phyloP scores from a whole-genome alignment of 2,888 invertebrate genomes.

The Drosophila ustulata region DNA sequence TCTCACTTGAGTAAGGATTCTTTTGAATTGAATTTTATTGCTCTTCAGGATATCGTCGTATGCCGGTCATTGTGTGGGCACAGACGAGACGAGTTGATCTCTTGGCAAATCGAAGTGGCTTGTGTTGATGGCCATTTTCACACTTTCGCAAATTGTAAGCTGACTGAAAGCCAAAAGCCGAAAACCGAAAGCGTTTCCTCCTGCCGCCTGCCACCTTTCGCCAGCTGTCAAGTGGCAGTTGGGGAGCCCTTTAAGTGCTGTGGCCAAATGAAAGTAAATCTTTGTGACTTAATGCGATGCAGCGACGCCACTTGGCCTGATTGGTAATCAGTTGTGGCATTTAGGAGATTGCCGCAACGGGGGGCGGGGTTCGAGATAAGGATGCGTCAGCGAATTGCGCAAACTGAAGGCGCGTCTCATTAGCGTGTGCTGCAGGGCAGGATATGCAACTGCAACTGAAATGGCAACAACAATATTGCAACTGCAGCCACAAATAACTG shows the following conservation, averaged over 20 bases:
- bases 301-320: constrained; percentile 61
- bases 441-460: constrained; percentile 14
- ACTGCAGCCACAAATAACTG: constrained; percentile 16
- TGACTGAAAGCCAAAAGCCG: constrained; percentile 7
- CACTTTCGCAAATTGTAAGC: constrained; percentile 45
- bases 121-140: constrained; percentile 25
- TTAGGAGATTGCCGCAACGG: constrained; percentile 33
- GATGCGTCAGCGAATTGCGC: constrained; percentile 59
- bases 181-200: neutral
- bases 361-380: constrained; percentile 17
- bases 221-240: constrained; percentile 70
- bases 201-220: constrained; percentile 55
- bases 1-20: neutral
- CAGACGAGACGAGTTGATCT: constrained; percentile 17
- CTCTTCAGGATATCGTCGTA: neutral
- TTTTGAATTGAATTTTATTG: constrained; percentile 16
- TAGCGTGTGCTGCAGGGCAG: constrained; percentile 43
- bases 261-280: constrained; percentile 73
- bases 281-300: constrained; percentile 51
- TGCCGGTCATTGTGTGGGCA: neutral
- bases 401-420: constrained; percentile 59
- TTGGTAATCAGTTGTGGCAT: constrained; percentile 74
- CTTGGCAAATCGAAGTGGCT: constrained; percentile 21
- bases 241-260: constrained; percentile 57
- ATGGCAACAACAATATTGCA: neutral